Percentiles rank a stretch among this genome's conserved stretches.
Conservation (phyloP, 2,113 vertebrate genomes). For the Paramormyrops kingsleyae region DNA sequence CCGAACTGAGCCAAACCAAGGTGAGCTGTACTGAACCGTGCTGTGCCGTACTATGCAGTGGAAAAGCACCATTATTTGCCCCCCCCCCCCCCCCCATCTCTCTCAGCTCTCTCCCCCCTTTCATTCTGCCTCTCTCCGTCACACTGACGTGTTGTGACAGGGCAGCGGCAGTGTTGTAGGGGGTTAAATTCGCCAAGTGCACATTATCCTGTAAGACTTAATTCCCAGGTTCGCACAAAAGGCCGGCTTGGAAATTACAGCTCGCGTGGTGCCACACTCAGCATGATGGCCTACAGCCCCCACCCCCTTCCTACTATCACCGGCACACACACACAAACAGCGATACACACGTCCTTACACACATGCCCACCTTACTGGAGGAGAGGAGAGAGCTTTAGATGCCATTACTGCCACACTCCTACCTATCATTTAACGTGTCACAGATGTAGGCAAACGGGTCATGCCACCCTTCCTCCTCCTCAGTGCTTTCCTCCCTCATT, state of each 20-base stretch:
- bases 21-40: no score
- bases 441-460: background rate
- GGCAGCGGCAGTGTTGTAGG: conserved; percentile 60
- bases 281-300: conserved; percentile 45
- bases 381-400: background rate
- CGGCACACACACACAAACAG: conserved; percentile 21
- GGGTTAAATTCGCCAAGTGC: conserved; percentile 63
- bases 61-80: no score
- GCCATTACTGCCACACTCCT: background rate
- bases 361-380: conserved; percentile 18
- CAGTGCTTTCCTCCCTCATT: background rate
- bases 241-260: conserved; percentile 66
- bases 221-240: conserved; percentile 67
- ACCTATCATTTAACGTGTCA: background rate
- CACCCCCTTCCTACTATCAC: background rate
- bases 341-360: conserved; percentile 26
- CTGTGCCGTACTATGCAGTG: no score
- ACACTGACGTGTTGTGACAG: conserved; percentile 68
- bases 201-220: conserved; percentile 74
- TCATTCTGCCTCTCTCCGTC: background rate
- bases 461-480: conserved; percentile 12
- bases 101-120: conserved; percentile 20
- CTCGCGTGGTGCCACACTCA: conserved; percentile 53
- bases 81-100: background rate
- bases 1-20: no score